Evolutionary conservation across 2,113 vertebrate species (phyloP), one percentile per base, ranked within the genome.

Genomic region (Antidorcas marsupialis): DNA sequence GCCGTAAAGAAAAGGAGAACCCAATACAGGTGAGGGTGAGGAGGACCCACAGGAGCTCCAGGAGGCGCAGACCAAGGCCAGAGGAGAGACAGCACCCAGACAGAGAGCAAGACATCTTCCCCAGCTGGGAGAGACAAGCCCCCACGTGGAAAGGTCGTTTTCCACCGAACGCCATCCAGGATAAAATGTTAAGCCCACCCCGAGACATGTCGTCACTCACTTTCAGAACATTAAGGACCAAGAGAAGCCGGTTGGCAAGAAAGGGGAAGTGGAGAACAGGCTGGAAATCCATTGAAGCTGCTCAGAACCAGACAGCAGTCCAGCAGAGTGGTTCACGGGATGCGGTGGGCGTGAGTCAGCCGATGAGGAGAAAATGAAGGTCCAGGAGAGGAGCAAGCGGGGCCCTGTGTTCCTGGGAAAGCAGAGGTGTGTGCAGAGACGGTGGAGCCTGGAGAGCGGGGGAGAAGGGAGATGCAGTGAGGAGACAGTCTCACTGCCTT

Each of bases 341-440:
- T 52, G 14, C 5, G 0, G 1, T 0, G 71, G 19, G 14, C 0
- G 1, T 0, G 27, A 21, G 33, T 7, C 36, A 5, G 45, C 3
- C 0, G 25, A 3, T 2, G 5, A 27, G 45, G 33, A 57, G 13
- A 10, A 50, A 8, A 5, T 2, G 12, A 27, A 43, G 83, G 7
- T 0, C 3, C 13, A 5, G 19, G 4, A 1, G 5, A 53, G 74
- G 55, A n/a, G 6, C 6, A 6, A 9, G 3, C 6, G 3, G 0
- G 27, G 15, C 25, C 60, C 19, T 2, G 0, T 30, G 39, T 2
- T n/a, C 25, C 60, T 3, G n/a, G 23, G 19, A 45, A 33, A 53
- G 30, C 2, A 1, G 82, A 17, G 39, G 30, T 2, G 1, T 1
- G 21, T 2, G 2, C 3, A 16, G 53, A 27, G 10, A 11, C 3